phyloP scores from a whole-genome alignment of 2,113 vertebrate species.

The Ochotona curzoniae region DNA sequence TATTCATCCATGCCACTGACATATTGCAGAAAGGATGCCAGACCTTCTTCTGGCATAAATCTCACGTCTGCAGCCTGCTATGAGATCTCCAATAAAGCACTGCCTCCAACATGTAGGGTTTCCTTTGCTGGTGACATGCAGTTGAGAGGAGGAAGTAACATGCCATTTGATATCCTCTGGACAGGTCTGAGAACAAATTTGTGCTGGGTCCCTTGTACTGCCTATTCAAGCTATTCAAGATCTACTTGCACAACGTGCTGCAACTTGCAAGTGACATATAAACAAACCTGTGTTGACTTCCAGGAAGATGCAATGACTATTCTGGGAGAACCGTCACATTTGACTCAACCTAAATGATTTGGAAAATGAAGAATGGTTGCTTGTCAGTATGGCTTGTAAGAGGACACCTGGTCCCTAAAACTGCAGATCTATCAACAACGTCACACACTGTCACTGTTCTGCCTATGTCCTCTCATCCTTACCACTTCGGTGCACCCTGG shows the following conservation, averaged over 20 bases:
- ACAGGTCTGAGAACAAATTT: conserved; percentile 70
- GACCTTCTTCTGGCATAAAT: conserved; percentile 62
- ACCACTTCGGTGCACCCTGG: neutral
- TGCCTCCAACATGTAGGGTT: conserved; percentile 49
- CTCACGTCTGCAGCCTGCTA: conserved; percentile 63
- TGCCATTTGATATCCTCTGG: conserved; percentile 72
- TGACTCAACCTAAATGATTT: conserved; percentile 60
- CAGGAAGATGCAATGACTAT: conserved; percentile 67
- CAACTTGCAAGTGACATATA: conserved; percentile 54
- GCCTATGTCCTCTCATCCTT: neutral
- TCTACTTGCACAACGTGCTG: conserved; percentile 62
- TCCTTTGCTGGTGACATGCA: conserved; percentile 73
- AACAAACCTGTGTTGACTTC: conserved; percentile 75
- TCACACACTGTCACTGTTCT: neutral
- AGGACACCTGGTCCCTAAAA: conserved; percentile 4
- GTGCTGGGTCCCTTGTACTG: conserved; percentile 41
- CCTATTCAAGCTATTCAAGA: conserved; percentile 59
- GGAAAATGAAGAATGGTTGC: conserved; percentile 32
- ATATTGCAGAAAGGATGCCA: conserved; percentile 57
- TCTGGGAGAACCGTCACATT: conserved; percentile 58
- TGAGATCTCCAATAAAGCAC: neutral
- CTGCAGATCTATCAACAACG: neutral
- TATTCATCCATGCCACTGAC: conserved; percentile 47
- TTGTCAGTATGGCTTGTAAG: conserved; percentile 40
- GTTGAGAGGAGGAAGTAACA: conserved; percentile 71